phyloP scores from a whole-genome alignment of 2,888 invertebrate species.

The Meta bourneti region DNA sequence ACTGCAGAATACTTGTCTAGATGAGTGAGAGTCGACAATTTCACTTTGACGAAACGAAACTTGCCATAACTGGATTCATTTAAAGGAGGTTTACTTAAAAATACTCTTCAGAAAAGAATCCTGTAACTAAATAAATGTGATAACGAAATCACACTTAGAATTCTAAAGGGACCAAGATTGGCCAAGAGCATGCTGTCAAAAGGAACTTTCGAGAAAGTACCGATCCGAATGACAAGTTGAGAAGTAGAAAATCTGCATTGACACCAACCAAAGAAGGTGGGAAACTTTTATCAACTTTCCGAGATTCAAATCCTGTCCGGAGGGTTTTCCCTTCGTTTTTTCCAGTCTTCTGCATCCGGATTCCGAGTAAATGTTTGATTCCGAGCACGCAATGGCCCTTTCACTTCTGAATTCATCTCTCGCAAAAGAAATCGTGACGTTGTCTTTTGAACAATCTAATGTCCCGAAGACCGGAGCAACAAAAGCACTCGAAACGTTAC shows the following conservation, averaged over 20 bases:
- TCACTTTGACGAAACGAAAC: no score
- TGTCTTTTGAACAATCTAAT: conserved; percentile 53
- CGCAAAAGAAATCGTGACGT: conserved; percentile 42
- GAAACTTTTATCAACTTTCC: conserved; percentile 55
- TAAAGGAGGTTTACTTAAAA: not conserved
- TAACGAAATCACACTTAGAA: not conserved
- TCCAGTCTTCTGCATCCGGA: not conserved
- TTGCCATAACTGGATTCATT: no score
- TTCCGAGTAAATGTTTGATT: conserved; percentile 3
- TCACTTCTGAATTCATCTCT: conserved; percentile 47
- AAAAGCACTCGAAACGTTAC: conserved; percentile 29
- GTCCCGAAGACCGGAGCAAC: conserved; percentile 5
- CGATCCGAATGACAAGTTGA: not conserved
- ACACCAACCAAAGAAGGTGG: not conserved
- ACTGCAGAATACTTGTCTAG: no score
- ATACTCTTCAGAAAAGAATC: not conserved
- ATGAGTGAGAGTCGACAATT: no score
- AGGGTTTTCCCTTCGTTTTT: conserved; percentile 15
- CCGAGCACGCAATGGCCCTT: conserved; percentile 39
- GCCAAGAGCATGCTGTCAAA: not conserved
- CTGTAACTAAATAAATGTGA: not conserved
- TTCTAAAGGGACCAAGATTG: not conserved
- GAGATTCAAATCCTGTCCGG: conserved; percentile 52
- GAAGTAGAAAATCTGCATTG: conserved; percentile 22
- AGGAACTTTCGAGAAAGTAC: not conserved